Conservation (phyloP, 2,888 invertebrate species). For the Apodemia mormo region DNA sequence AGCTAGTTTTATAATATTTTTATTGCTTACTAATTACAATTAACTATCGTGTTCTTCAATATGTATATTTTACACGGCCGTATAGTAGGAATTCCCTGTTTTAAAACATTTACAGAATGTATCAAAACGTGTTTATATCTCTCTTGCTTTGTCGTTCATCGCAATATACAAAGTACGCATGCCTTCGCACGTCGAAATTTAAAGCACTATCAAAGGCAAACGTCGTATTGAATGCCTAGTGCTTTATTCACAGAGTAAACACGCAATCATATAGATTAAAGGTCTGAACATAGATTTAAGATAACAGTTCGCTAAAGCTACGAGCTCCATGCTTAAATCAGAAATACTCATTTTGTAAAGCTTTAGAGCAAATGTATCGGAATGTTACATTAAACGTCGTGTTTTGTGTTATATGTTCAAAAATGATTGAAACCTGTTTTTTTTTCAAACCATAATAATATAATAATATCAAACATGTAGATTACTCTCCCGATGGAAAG, state of each 20-base stretch:
- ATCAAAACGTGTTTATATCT: no score
- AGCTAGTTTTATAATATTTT: no score
- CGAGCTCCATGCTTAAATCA: slow-evolving; percentile 28
- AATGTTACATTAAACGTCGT: slow-evolving; percentile 2
- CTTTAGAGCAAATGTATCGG: neutral
- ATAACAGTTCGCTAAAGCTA: slow-evolving; percentile 37
- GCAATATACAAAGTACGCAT: neutral
- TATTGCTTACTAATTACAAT: no score
- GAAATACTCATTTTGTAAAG: slow-evolving; percentile 13
- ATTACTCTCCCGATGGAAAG: neutral
- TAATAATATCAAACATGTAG: neutral
- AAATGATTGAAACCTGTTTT: neutral
- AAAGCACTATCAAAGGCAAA: slow-evolving; percentile 8
- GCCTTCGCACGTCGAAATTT: slow-evolving; percentile 16
- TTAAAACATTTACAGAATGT: no score
- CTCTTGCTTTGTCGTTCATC: no score
- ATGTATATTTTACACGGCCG: no score
- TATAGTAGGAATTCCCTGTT: no score
- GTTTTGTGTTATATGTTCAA: neutral
- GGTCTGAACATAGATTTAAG: slow-evolving; percentile 44
- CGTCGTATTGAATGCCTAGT: slow-evolving; percentile 23
- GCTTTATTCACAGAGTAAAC: slow-evolving; percentile 31
- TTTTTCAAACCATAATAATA: neutral
- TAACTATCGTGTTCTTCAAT: no score
- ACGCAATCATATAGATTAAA: slow-evolving; percentile 63